Conservation (phyloP, 2,113 vertebrate genomes). For the Diglossa brunneiventris region DNA sequence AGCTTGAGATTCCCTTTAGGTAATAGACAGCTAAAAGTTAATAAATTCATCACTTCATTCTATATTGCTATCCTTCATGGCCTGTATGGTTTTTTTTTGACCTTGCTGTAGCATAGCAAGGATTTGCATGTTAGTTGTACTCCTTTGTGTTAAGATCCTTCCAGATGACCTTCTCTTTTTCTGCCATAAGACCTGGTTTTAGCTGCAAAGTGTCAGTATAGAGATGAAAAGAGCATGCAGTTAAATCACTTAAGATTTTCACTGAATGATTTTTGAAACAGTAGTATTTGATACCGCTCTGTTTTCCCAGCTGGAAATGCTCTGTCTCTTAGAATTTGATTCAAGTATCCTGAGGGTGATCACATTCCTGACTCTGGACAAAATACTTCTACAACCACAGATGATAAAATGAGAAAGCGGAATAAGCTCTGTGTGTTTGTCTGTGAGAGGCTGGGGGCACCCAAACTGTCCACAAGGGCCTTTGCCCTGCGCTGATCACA, state of each 20-base stretch:
- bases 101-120: neutral
- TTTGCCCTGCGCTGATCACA: neutral
- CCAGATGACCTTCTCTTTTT: neutral
- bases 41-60: neutral
- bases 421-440: neutral
- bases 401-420: neutral
- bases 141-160: neutral
- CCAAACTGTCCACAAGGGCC: neutral
- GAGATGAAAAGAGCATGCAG: neutral
- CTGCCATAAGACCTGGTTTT: neutral
- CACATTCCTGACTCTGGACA: neutral
- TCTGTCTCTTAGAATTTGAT: neutral
- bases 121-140: neutral
- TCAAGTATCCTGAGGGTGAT: fast-evolving
- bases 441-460: neutral
- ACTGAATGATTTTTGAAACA: neutral
- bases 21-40: neutral
- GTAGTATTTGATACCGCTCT: neutral
- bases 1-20: neutral
- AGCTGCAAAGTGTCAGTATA: neutral
- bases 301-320: neutral
- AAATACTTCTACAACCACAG: neutral
- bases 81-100: neutral
- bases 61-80: neutral
- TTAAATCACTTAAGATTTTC: neutral